Percentiles rank a stretch among this genome's conserved stretches.
These are phyloP conservation scores for Gryllus bimaculatus DNA, from an alignment of 1,140 invertebrate species.

Conservation along the genomic window DNA sequence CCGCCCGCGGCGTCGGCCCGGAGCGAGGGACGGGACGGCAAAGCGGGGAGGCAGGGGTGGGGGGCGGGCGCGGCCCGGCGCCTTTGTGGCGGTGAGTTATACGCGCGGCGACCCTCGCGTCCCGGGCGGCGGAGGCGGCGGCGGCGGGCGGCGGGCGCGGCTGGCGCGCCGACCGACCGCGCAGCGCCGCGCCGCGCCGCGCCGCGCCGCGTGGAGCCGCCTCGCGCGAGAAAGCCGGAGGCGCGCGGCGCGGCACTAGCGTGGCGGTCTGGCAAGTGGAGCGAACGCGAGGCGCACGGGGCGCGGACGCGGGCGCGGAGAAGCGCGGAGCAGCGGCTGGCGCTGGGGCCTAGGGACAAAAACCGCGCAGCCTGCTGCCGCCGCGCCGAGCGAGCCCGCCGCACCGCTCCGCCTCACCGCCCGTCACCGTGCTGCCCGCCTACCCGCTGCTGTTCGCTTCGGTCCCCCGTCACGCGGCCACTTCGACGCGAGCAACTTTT, in stretches of 20 bases:
- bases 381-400: no score
- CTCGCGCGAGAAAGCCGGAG: no score
- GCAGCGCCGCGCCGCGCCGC: no score
- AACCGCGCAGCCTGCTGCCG: slow-evolving; percentile 8
- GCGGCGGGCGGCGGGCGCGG: no score
- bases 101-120: not conserved
- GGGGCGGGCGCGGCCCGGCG: slow-evolving; percentile 27
- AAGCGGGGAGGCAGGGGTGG: slow-evolving; percentile 17
- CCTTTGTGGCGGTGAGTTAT: slow-evolving; percentile 36
- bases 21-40: slow-evolving; percentile 19
- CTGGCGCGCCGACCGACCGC: no score
- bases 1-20: slow-evolving; percentile 14
- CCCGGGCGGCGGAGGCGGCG: no score
- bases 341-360: not conserved
- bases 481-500: slow-evolving; percentile 16
- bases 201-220: no score
- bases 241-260: no score
- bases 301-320: no score
- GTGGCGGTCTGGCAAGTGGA: no score
- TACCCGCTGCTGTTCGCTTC: not conserved
- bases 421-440: not conserved
- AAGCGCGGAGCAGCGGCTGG: not conserved
- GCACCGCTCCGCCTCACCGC: not conserved
- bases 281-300: no score
- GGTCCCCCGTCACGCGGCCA: slow-evolving; percentile 16